A percentile compares a stretch with the other conserved stretches of the same genome.
Conservation (phyloP, 2,113 vertebrate genomes). For the Neopipo cinnamomea region DNA sequence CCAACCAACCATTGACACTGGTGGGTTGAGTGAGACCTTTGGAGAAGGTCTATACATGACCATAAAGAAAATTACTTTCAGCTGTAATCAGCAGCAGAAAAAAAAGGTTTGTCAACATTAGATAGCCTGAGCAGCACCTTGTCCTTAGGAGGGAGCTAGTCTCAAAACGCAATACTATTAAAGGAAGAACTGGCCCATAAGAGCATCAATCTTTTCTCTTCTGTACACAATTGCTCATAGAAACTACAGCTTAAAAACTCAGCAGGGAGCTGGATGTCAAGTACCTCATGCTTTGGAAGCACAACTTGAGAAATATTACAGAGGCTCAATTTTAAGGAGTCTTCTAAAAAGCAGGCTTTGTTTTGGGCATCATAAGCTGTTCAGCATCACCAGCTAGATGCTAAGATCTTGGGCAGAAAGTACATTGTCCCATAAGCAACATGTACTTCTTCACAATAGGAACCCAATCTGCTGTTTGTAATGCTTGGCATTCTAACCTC, state of each 20-base stretch:
- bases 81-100: background rate
- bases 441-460: slow-evolving; percentile 26
- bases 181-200: background rate
- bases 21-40: slow-evolving; percentile 32
- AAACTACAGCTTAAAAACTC: background rate
- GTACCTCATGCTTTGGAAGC: background rate
- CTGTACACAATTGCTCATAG: background rate
- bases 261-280: background rate
- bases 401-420: background rate
- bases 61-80: slow-evolving; percentile 21
- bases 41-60: slow-evolving; percentile 38
- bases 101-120: background rate
- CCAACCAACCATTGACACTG: background rate
- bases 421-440: background rate
- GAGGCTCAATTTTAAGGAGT: background rate
- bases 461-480: slow-evolving; percentile 47
- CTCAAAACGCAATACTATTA: background rate
- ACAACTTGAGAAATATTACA: background rate
- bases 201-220: background rate
- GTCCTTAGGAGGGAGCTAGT: background rate
- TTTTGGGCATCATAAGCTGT: background rate
- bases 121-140: background rate
- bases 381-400: background rate
- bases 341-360: background rate
- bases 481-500: slow-evolving; percentile 58